These are phyloP conservation scores for Monopterus albus DNA, from an alignment of 2,113 vertebrate genomes.

Conservation along the genomic window DNA sequence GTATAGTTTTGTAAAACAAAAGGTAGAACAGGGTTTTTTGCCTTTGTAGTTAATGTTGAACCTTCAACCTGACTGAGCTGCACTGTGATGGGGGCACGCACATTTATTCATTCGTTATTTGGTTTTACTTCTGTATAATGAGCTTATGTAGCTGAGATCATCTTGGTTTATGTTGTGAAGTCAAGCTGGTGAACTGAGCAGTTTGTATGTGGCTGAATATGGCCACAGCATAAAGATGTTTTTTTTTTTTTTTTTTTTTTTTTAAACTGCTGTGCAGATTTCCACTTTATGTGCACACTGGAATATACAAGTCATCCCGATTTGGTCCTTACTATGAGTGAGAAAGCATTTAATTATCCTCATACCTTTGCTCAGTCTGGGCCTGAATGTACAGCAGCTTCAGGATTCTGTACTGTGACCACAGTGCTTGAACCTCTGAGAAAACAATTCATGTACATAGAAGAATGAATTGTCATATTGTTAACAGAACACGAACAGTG, in stretches of 20 bases:
- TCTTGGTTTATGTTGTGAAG: background rate
- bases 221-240: background rate
- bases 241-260: background rate
- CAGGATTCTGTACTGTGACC: no score
- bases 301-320: background rate
- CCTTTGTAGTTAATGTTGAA: background rate
- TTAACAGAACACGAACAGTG: slow-evolving; percentile 87
- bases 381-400: background rate
- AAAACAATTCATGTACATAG: background rate
- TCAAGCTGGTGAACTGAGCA: background rate
- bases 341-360: no score
- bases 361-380: background rate
- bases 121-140: background rate
- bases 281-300: background rate
- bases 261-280: background rate
- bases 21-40: no score
- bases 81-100: background rate
- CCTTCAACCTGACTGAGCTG: background rate
- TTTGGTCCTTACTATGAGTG: background rate
- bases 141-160: background rate
- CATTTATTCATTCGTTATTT: background rate
- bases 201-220: background rate
- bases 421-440: no score
- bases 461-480: background rate
- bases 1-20: no score